Conservation (phyloP, 2,888 invertebrate species). For the Lacanobia oleracea region DNA sequence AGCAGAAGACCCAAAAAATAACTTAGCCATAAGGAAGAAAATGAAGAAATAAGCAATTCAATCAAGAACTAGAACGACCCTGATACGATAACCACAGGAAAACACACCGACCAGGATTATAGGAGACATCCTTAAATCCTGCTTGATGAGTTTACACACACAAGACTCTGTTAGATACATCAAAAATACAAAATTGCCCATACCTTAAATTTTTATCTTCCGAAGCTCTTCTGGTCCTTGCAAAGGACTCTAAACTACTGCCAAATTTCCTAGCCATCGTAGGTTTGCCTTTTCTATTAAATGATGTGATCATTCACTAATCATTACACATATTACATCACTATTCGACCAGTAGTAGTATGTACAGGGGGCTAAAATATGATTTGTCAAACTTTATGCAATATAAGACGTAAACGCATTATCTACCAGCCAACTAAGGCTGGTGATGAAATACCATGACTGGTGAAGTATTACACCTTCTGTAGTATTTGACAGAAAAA, state of each 20-base stretch:
- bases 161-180: neutral
- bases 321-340: constrained; percentile 67
- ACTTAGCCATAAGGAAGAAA: too few species aligned
- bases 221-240: neutral
- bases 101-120: neutral
- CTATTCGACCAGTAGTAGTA: constrained; percentile 47
- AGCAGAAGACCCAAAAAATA: neutral
- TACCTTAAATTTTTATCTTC: constrained; percentile 12
- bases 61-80: neutral
- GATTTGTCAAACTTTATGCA: too few species aligned
- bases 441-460: too few species aligned
- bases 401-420: neutral
- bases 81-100: neutral
- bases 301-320: constrained; percentile 32
- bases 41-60: neutral
- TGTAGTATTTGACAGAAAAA: too few species aligned
- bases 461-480: too few species aligned
- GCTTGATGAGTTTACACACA: too few species aligned
- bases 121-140: neutral
- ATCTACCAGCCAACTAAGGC: neutral
- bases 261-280: constrained; percentile 11
- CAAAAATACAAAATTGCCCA: constrained; percentile 2
- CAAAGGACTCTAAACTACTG: constrained; percentile 42
- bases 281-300: constrained; percentile 28
- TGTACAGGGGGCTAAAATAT: constrained; percentile 39